Evolutionary conservation across 2,888 invertebrate species (phyloP), one percentile per base, ranked within the genome.

Genomic region (Plutella xylostella): DNA sequence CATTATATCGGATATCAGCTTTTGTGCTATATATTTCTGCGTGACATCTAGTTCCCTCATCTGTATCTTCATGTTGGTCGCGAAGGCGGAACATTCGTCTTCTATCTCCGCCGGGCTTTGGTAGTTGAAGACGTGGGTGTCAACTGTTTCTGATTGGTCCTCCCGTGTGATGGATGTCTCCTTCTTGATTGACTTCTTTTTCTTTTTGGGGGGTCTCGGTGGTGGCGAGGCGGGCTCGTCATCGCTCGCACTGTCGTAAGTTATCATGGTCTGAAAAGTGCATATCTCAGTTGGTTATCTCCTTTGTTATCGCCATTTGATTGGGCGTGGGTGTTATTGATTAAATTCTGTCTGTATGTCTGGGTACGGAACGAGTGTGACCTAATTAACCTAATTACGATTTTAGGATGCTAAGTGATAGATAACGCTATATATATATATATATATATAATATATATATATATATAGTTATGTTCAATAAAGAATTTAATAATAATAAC

Each of bases 11-110:
- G 47, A 47, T 21, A 49, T 49, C 28, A 49, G 43, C 39, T 49
- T 49, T 12, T 49, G 49, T 9, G 49, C 49, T 17, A 49, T 49
- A 28, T 44, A 45, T 17, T 49, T 49, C 30, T 49, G 49, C n/a
- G 47, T 43, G 3, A 38, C 43, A 11, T 47, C 45, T 6, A 47
- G 22, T 20, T 45, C 47, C 6, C 45, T 22, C 49, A 49, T 49
- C 15, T 49, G 49, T 9, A 45, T 20, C 30, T 28, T 47, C 11
- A 49, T 40, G 37, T 28, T 49, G 6, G 45, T 33, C n/a, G 47
- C 47, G 17, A 45, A 49, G 5, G 45, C 43, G 1, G 45, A 17
- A 9, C 43, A 45, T 15, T 49, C 49, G 19, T 49, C 47, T 12
- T 45, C 47, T 2, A 28, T n/a, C n/a, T 49, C 45, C 9, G 20